Percentiles rank a stretch among this genome's conserved stretches.
Conservation (phyloP, 2,113 vertebrate species). For the Galemys pyrenaicus region DNA sequence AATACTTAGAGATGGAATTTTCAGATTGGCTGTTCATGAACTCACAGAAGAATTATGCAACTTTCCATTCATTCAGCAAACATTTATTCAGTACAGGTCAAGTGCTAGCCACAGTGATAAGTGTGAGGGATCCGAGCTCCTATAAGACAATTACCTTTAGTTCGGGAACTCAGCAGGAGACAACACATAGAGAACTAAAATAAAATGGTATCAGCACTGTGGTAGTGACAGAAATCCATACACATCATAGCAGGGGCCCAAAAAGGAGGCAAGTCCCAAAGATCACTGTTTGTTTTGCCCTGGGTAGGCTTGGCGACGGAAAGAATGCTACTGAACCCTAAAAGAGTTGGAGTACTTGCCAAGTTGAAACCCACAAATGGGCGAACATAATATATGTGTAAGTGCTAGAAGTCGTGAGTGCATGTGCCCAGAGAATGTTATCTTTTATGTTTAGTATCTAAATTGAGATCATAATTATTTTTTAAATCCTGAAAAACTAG, state of each 20-base stretch:
- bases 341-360: constrained; percentile 15
- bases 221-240: constrained; percentile 26
- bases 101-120: not conserved
- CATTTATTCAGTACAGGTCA: constrained; percentile 61
- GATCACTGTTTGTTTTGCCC: constrained; percentile 47
- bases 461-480: constrained; percentile 48
- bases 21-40: constrained; percentile 70
- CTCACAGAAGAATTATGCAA: constrained; percentile 69
- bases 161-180: not conserved
- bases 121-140: not conserved
- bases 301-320: constrained; percentile 54
- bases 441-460: constrained; percentile 26
- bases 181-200: not conserved
- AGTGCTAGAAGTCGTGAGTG: not conserved
- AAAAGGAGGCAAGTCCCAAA: not conserved
- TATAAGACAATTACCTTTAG: not conserved
- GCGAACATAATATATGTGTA: not conserved
- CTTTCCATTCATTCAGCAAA: constrained; percentile 69
- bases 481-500: constrained; percentile 36
- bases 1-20: constrained; percentile 79
- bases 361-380: constrained; percentile 60
- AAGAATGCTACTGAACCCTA: constrained; percentile 42
- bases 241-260: not conserved
- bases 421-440: not conserved
- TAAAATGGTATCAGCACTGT: not conserved